Conservation (phyloP, 2,113 vertebrate genomes). For the Calidris pugnax region DNA sequence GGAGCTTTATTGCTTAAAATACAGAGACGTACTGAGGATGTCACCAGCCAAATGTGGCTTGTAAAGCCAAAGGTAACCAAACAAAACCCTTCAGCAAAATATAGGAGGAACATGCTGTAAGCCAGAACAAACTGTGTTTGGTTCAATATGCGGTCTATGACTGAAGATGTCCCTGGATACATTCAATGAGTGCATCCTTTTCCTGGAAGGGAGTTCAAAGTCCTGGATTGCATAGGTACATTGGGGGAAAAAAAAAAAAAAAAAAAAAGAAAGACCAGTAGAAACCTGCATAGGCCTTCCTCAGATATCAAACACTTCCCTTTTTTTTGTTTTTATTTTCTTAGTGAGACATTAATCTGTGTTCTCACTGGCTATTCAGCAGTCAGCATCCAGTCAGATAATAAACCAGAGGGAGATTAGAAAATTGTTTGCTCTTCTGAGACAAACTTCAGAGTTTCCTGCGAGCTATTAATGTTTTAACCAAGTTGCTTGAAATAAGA, state of each 20-base stretch:
- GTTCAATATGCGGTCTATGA: neutral
- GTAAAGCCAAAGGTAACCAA: neutral
- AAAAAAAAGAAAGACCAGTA: neutral
- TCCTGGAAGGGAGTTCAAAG: neutral
- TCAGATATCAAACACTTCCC: neutral
- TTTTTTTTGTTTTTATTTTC: neutral
- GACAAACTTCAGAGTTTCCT: neutral
- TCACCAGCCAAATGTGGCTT: neutral
- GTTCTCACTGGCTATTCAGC: neutral
- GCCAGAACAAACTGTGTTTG: neutral
- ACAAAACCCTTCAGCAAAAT: neutral
- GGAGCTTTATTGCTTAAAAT: neutral
- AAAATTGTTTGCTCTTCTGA: neutral
- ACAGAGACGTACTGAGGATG: neutral
- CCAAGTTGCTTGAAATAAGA: neutral
- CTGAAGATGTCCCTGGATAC: neutral
- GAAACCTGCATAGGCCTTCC: neutral
- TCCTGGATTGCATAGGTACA: neutral
- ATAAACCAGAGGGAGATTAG: neutral
- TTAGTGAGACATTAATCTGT: neutral
- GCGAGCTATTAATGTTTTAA: neutral
- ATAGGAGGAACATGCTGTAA: neutral
- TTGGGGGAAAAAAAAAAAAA: neutral
- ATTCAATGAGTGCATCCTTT: neutral
- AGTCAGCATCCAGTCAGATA: neutral